Evolutionary conservation across 1,140 invertebrate genomes (phyloP).

Genomic region (Solen grandis): DNA sequence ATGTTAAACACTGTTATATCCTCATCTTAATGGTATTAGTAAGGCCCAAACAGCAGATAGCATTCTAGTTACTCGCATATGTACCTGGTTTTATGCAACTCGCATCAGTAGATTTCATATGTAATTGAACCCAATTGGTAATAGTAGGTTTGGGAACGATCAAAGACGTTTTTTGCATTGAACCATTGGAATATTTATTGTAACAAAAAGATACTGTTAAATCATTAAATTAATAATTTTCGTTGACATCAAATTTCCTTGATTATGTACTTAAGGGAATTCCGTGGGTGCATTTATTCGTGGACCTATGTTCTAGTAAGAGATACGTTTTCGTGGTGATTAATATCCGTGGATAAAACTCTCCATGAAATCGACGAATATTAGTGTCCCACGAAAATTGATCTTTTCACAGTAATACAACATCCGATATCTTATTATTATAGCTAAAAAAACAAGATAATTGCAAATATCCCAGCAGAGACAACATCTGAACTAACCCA

Average conservation of each 20-base stretch:
- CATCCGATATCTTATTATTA: neutral
- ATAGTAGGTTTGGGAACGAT: too few species aligned
- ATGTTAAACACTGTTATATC: neutral
- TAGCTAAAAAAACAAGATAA: neutral
- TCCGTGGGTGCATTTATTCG: too few species aligned
- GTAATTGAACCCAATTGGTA: too few species aligned
- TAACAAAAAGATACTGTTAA: too few species aligned
- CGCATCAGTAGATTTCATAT: too few species aligned
- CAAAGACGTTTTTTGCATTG: too few species aligned
- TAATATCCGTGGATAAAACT: neutral
- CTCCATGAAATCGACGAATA: neutral
- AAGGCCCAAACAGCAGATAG: neutral
- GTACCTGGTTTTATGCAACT: neutral
- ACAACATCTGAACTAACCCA: constrained; percentile 55
- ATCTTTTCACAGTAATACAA: neutral
- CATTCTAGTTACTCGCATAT: neutral
- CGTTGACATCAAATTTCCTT: too few species aligned
- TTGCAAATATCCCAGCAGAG: neutral
- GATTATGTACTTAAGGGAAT: too few species aligned
- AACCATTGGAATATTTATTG: too few species aligned
- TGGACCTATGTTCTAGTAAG: too few species aligned
- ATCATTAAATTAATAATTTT: too few species aligned
- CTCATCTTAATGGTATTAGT: neutral
- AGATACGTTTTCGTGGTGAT: too few species aligned
- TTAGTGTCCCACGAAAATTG: neutral